Evolutionary conservation across 2,888 invertebrate species (phyloP).

Genomic region (Chrysomela aeneicollis): DNA sequence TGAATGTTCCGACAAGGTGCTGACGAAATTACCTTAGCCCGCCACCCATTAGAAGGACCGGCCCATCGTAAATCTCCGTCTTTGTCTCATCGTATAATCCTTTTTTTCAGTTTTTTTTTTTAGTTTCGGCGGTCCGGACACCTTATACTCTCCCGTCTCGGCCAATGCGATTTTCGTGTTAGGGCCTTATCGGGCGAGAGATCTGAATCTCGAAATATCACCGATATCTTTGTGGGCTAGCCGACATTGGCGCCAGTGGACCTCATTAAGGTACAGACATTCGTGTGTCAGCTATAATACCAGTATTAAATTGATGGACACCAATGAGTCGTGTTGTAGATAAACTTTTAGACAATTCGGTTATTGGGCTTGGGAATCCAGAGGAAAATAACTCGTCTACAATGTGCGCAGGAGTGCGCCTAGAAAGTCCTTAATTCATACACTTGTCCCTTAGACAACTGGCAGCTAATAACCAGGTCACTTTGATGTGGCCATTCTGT

Average conservation of each 20-base stretch:
- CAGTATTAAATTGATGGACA: constrained; percentile 45
- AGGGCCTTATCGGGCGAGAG: constrained; percentile 58
- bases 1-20: constrained; percentile 58
- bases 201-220: constrained; percentile 60
- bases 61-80: constrained; percentile 26
- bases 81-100: constrained; percentile 45
- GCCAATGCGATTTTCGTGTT: constrained; percentile 60
- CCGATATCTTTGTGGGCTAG: constrained; percentile 58
- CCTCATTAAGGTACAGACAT: constrained; percentile 55
- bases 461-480: no score
- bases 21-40: constrained; percentile 59
- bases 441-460: no score
- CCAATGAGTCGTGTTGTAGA: constrained; percentile 40
- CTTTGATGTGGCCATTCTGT: no score
- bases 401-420: no score
- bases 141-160: constrained; percentile 54
- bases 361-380: constrained; percentile 35
- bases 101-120: constrained; percentile 51
- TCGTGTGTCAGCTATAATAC: constrained; percentile 45
- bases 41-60: constrained; percentile 60
- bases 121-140: constrained; percentile 44
- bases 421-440: no score
- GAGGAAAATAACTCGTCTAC: no score
- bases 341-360: constrained; percentile 35
- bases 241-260: constrained; percentile 60